Conservation (phyloP, 1,140 invertebrate genomes). For the Triops longicaudatus region DNA sequence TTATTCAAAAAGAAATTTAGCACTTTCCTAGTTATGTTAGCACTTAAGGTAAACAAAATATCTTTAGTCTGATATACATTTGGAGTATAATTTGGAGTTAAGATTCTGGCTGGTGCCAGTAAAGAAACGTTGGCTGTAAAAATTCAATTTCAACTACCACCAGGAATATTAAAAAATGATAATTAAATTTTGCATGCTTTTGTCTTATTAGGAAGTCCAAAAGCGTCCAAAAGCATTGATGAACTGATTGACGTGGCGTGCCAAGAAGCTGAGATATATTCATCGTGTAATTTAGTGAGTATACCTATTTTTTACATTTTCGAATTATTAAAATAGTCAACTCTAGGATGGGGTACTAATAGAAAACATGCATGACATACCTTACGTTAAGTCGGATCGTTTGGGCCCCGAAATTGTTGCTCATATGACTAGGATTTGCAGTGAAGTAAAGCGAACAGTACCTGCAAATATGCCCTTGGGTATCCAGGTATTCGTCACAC, state of each 20-base stretch:
- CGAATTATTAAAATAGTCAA: conserved; percentile 24
- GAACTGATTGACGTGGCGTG: conserved; percentile 48
- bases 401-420: conserved; percentile 60
- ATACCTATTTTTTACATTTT: conserved; percentile 39
- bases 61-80: too few relatives aligned
- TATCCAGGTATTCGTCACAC: conserved; percentile 45
- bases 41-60: too few relatives aligned
- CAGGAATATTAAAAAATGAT: too few relatives aligned
- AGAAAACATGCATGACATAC: conserved; percentile 82
- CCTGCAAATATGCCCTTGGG: conserved; percentile 48
- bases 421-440: conserved; percentile 55
- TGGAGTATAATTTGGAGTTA: not conserved
- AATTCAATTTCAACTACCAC: not conserved
- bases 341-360: conserved; percentile 63
- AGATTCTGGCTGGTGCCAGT: conserved; percentile 69
- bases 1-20: conserved; percentile 24
- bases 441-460: conserved; percentile 46
- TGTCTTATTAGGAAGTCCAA: conserved; percentile 48
- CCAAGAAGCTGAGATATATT: conserved; percentile 51
- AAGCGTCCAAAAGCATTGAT: conserved; percentile 40
- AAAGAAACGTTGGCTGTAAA: conserved; percentile 63
- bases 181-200: too few relatives aligned
- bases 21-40: too few relatives aligned
- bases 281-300: conserved; percentile 44
- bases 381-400: conserved; percentile 52